Evolutionary conservation across 2,797 vertebrate species (phyloP).

Genomic region (Petrocephalus sullivani): DNA sequence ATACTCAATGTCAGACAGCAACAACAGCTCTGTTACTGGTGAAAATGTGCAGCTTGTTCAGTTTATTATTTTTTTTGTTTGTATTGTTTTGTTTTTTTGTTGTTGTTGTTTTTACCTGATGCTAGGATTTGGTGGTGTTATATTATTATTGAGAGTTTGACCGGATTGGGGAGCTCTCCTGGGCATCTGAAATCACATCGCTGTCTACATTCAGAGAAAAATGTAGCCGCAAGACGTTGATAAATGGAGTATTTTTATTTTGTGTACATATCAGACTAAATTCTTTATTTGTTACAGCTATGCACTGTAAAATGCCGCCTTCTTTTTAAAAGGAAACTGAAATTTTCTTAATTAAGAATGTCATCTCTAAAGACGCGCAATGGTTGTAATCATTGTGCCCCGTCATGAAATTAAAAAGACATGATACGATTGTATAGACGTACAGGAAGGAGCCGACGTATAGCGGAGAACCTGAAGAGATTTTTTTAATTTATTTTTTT

Average conservation of each 20-base stretch:
- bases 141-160: conserved; percentile 66
- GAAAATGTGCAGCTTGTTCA: conserved; percentile 79
- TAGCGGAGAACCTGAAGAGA: conserved; percentile 64
- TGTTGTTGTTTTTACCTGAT: conserved; percentile 71
- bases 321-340: conserved; percentile 82
- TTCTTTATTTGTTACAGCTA: conserved; percentile 99
- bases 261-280: conserved; percentile 90
- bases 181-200: conserved; percentile 73
- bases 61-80: conserved; percentile 46
- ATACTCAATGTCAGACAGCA: conserved; percentile 73
- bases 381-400: conserved; percentile 86
- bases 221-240: conserved; percentile 84
- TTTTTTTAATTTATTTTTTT: conserved; percentile 59
- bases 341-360: conserved; percentile 97
- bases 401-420: conserved; percentile 89
- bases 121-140: conserved; percentile 76
- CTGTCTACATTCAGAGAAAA: conserved; percentile 74
- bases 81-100: conserved; percentile 41
- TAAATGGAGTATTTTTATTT: conserved; percentile 98
- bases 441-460: conserved; percentile 53
- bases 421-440: conserved; percentile 88
- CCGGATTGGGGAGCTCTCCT: conserved; percentile 62
- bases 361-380: conserved; percentile 85
- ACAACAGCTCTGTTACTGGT: conserved; percentile 76
- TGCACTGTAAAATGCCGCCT: conserved; percentile 99